A percentile compares a stretch with the other conserved stretches of the same genome.
Evolutionary conservation across 2,113 vertebrate genomes (phyloP).

Genomic region (Neotoma lepida): DNA sequence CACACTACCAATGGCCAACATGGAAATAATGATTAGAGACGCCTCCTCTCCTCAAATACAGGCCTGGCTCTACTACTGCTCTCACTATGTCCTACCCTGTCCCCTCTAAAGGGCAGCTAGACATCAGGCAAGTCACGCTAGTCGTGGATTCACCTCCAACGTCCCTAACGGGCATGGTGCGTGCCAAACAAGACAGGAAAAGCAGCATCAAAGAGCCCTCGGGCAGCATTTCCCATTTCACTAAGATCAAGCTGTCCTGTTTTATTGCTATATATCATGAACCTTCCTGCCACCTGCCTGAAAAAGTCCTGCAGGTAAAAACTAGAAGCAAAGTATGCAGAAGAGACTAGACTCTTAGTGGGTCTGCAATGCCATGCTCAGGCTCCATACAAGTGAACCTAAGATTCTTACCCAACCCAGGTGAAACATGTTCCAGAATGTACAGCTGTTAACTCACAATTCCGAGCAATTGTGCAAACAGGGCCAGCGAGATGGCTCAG

Average conservation of each 20-base stretch:
- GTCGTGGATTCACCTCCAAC: neutral
- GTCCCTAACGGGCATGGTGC: neutral
- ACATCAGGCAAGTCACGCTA: neutral
- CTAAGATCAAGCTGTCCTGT: no score
- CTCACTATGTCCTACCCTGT: neutral
- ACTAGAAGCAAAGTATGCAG: neutral
- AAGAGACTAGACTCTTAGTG: neutral
- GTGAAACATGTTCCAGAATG: neutral
- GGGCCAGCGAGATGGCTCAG: neutral
- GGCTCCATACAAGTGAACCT: neutral
- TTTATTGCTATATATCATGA: neutral
- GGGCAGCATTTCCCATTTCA: neutral
- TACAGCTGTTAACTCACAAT: neutral
- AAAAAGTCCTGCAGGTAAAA: neutral
- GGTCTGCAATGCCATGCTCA: neutral
- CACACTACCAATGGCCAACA: neutral
- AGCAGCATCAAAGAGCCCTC: neutral
- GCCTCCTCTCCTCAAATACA: neutral
- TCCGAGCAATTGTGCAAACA: neutral
- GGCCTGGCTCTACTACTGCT: neutral
- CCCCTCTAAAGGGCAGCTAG: neutral
- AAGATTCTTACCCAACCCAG: neutral
- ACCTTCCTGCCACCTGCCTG: neutral
- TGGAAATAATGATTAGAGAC: neutral
- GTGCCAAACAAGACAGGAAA: neutral